Base-by-base conservation (phyloP, 2,888 invertebrate genomes). In the Coelopa pilipes region DNA sequence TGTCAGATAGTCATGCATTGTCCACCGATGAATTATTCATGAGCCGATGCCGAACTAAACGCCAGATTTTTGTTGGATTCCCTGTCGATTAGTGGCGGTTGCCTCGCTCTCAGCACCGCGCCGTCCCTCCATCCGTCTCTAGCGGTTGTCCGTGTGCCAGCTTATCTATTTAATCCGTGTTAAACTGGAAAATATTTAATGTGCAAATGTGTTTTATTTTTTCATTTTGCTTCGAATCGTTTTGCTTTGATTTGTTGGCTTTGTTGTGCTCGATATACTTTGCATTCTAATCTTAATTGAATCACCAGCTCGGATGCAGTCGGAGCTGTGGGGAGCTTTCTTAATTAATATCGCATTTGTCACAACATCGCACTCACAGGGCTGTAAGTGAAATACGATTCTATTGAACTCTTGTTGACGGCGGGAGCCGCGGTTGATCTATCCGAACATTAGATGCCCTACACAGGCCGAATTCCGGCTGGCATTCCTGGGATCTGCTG, bases 1-100 rank as follows among this genome's bases (percentile, higher is more conserved):
- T 62, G 67, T n/a, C 74, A 50, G 70, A 70, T 73, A 68, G 47
- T 63, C 65, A 69, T 57, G 49, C 66, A 66, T 66, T 66, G 66
- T 66, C 50, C 49, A 66, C 19, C 50, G 49, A 66, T 66, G 49
- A 47, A 66, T 66, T 50, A 66, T 66, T 49, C 66, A 66, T 66
- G 66, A 15, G 24, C 10, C 53, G 53, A 53, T 53, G 62, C 45
- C 12, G 17, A 50, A 24, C 66, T 66, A 66, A 66, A 50, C 24
- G 50, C 24, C 66, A 49, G 66, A 66, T 66, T 66, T 46, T 66
- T 50, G 50, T 46, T 46, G 34, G 34, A 34, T 34, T 34, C 34
- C 34, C 34, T 34, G 34, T 34, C 34, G 34, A 34, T 34, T 34
- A 34, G 34, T 34, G 15, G 15, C 34, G 60, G 60, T 13, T 60